These are phyloP conservation scores for Ochropacha duplaris DNA, from an alignment of 2,888 invertebrate species.

Conservation along the genomic window DNA sequence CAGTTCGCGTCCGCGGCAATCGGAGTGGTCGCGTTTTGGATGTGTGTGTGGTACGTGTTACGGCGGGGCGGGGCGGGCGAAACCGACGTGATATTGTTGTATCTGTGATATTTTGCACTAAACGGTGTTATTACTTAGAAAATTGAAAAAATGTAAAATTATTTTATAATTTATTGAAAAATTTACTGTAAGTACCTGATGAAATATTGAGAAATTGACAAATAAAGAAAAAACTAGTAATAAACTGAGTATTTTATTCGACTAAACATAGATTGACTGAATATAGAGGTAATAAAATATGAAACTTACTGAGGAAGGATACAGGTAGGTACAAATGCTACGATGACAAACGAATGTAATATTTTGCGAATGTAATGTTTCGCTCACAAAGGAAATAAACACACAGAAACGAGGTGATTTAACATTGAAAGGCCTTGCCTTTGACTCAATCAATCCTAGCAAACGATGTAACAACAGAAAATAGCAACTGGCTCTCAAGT, in stretches of 20 bases:
- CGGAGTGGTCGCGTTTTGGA: constrained; percentile 67
- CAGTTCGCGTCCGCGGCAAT: constrained; percentile 61
- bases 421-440: no score
- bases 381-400: no score
- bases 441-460: no score
- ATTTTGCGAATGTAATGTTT: no score
- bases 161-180: constrained; percentile 59
- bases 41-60: constrained; percentile 54
- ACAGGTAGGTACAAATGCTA: no score
- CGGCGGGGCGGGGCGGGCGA: constrained; percentile 40
- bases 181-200: constrained; percentile 72
- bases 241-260: constrained; percentile 10
- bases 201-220: constrained; percentile 68
- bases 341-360: no score
- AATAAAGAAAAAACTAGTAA: constrained; percentile 68
- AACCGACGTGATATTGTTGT: constrained; percentile 47
- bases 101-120: constrained; percentile 70
- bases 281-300: no score
- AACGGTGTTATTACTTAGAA: constrained; percentile 36
- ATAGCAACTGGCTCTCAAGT: no score
- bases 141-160: constrained; percentile 72
- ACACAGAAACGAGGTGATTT: no score
- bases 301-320: no score
- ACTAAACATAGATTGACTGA: no score
- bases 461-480: no score